A percentile compares a stretch with the other conserved stretches of the same genome.
Evolutionary conservation across 1,140 invertebrate genomes (phyloP).

Genomic region (Pseudomyrmex cubaensis): DNA sequence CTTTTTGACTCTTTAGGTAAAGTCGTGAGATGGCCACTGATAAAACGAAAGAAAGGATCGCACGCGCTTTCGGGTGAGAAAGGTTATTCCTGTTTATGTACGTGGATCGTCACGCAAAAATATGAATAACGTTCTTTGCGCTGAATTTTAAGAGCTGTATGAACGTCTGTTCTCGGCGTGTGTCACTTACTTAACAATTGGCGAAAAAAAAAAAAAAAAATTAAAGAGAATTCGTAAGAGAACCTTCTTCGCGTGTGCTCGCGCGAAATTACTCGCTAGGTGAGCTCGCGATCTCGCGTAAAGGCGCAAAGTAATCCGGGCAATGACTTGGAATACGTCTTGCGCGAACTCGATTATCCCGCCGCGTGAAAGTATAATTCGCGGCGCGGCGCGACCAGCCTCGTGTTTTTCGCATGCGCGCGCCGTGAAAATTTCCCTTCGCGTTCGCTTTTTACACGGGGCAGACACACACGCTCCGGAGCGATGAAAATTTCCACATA

Average conservation of each 20-base stretch:
- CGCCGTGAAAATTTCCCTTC: constrained; percentile 60
- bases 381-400: constrained; percentile 24
- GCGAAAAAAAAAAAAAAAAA: neutral
- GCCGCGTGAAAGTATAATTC: constrained; percentile 58
- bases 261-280: neutral
- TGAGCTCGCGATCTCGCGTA: neutral
- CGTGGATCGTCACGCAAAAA: constrained; percentile 51
- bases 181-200: too few species aligned
- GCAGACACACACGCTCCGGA: neutral
- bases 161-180: neutral
- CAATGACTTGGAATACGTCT: constrained; percentile 56
- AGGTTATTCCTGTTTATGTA: constrained; percentile 69
- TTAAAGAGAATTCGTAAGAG: neutral
- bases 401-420: constrained; percentile 54
- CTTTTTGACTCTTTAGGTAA: constrained; percentile 37
- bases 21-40: constrained; percentile 31
- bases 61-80: constrained; percentile 44
- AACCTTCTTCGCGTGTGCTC: too few species aligned
- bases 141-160: too few species aligned
- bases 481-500: constrained; percentile 54
- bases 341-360: constrained; percentile 55
- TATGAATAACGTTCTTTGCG: constrained; percentile 72
- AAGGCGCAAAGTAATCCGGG: constrained; percentile 48
- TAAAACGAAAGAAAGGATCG: constrained; percentile 36
- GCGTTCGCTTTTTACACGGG: constrained; percentile 46